Base-by-base conservation (phyloP, 2,797 vertebrate species). In the Lutjanus campechanus region DNA sequence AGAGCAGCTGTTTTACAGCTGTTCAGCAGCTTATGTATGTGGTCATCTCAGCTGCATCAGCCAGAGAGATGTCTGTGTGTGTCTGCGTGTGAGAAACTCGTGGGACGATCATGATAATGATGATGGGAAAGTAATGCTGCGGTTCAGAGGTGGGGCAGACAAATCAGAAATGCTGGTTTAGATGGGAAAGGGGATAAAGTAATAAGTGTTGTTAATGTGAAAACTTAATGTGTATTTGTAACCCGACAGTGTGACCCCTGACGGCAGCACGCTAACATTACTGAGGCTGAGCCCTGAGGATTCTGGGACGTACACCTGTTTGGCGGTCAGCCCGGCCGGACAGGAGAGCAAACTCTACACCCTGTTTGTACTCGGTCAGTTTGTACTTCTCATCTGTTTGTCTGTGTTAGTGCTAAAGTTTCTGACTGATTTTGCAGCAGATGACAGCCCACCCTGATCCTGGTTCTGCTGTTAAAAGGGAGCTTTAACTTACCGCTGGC, bases 281-380 rank as follows among this genome's bases (percentile, higher is more conserved):
- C 92, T 95, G 82, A 93, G 79, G 19, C 89, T 97, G 60, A 93
- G 22, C 40, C 85, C 95, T 0, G 91, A 95, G 0, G 96, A 98
- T 82, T 95, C 97, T 0, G 98, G 97, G 1, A 96, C 93, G 0
- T 99, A 98, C 91, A 97, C 94, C 4, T 99, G 98, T 75, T 76
- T 97, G 91, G 97, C 97, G 12, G 89, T 76, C 50, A 99, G 94
- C 84, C 61, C 89, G 0, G 96, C 89, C 0, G 98, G 97, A 0
- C 96, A 97, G 83, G 97, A 98, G 1, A 90, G 92, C 53, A 94
- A 91, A 88, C 93, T 97, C 77, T 96, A 96, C 94, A 94, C 92
- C 0, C 86, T 99, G 70, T 95, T 89, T 0, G 96, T 98, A 15
- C 91, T 97, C 49, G 96, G 98, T 98, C 76, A 94, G 96, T 65